phyloP scores from a whole-genome alignment of 2,113 vertebrate species.

The Microtus montanus region DNA sequence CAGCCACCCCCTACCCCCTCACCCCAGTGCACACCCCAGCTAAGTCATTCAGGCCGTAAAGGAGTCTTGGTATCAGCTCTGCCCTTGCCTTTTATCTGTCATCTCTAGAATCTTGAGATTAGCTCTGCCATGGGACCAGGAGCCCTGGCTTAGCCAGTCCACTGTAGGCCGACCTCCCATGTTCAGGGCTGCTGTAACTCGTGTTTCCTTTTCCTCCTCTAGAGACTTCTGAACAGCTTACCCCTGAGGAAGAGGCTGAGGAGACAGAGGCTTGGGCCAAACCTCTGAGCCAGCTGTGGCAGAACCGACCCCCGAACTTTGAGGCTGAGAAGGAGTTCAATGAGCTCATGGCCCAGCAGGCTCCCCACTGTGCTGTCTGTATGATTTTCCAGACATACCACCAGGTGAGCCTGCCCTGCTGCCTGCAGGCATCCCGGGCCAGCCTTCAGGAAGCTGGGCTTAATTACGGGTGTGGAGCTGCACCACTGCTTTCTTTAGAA shows the following conservation, averaged over 20 bases:
- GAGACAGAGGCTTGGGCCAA: constrained; percentile 96
- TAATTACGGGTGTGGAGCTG: neutral
- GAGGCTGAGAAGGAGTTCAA: constrained; percentile 95
- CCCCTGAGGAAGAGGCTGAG: constrained; percentile 90
- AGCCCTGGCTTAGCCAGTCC: neutral
- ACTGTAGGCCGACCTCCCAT: neutral
- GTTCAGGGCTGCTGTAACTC: neutral
- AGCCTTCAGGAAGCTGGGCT: neutral
- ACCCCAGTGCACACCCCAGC: neutral
- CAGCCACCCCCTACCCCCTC: neutral
- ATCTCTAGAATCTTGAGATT: neutral
- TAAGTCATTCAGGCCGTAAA: accelerated
- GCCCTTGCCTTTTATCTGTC: neutral
- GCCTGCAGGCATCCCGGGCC: neutral
- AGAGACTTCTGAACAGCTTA: constrained; percentile 91
- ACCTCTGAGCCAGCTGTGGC: constrained; percentile 93
- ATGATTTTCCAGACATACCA: constrained; percentile 94
- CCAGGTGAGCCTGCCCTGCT: constrained; percentile 81
- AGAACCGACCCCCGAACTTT: constrained; percentile 91
- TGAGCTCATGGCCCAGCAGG: constrained; percentile 89
- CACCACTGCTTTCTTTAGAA: neutral
- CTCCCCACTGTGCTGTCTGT: constrained; percentile 95
- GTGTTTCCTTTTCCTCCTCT: neutral
- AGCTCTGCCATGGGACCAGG: neutral
- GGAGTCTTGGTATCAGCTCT: neutral